Base-by-base conservation (phyloP, 2,888 invertebrate genomes). In the Leuctra nigra region DNA sequence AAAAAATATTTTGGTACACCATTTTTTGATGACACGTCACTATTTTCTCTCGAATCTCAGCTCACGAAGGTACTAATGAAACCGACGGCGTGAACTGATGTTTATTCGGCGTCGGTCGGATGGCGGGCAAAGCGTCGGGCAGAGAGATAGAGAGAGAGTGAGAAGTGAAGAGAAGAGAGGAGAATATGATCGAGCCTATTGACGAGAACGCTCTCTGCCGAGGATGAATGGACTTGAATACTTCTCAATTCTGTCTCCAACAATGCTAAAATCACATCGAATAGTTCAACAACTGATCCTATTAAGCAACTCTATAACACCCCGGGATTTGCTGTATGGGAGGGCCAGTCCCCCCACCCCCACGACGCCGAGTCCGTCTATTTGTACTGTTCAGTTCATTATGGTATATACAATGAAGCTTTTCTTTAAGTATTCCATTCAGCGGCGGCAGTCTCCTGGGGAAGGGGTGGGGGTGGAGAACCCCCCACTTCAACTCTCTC, bases 401-500 rank as follows among this genome's bases (percentile, higher is more conserved):
- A 61, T 61, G 59, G 35, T 39, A 55, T 59, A 56, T 54, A 61
- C 61, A 61, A 61, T 61, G 60, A 53, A 50, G 57, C 61, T 57
- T 61, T 59, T 61, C 59, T 59, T 61, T 61, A 61, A 61, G 61
- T 56, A 60, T 59, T 57, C 61, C 20, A 61, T 61, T 61, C 59
- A 61, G 35, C 18, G 29, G 20, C 46, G 25, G 52, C 24, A 48
- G 36, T 35, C 52, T 54, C 48, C 47, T 55, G 29, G 44, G 16
- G 25, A 36, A 29, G 36, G 14, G 52, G 22, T 23, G 38, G 56
- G 52, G 29, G 46, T 23, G 63, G 65, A 66, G 65, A 68, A 77
- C 75, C 76, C 77, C 78, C 77, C 80, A 76, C 75, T 69, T 70
- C 73, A 73, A 73, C 53, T 54, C 18, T 48, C 59, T 29, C 48